Base-by-base conservation (phyloP, 2,888 invertebrate genomes). In the Ptychoptera albimana region DNA sequence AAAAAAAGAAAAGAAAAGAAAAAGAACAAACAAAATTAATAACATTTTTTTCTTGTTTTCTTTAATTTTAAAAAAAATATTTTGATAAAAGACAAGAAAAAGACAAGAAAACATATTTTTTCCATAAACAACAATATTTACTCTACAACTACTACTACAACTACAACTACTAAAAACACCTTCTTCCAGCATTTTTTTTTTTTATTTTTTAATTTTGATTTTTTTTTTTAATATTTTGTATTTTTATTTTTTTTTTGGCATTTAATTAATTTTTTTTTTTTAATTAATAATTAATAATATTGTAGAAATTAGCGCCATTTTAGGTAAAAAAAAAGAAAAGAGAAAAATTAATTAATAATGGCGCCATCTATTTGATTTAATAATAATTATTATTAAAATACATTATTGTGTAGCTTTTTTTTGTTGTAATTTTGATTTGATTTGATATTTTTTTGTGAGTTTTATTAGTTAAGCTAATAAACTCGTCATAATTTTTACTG, bases 1-100 rank as follows among this genome's bases (percentile, higher is more conserved):
- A 51, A 39, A 56, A 53, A 53, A 48, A 47, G 51, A 44, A 51
- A 54, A 40, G 12, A n/a, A 29, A 39, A 39, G 29, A 39, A 39
- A 39, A 39, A 7, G 23, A 39, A 13, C 16, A 39, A 39, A 29
- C 23, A 14, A 39, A 39, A n/a, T 12, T 30, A 29, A 12, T 39
- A 12, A 39, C 12, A 23, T 29, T 11, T 39, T 37, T 38, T 39
- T 29, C 38, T 29, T 39, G 14, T 37, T 37, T 14, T 37, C 37
- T 9, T 15, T 15, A 37, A 12, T 10, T 36, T 36, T 6, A 36
- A 15, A 14, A 11, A 37, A n/a, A 6, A 15, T 14, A 10, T 38
- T 39, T 30, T 30, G 30, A 30, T 23, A 39, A 39, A 46, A 32
- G 15, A 38, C 31, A 31, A 23, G 35, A 39, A 42, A 46, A 42